Evolutionary conservation across 2,113 vertebrate genomes (phyloP), one percentile per base, ranked within the genome.

Genomic region (Sebastes schlegelii): DNA sequence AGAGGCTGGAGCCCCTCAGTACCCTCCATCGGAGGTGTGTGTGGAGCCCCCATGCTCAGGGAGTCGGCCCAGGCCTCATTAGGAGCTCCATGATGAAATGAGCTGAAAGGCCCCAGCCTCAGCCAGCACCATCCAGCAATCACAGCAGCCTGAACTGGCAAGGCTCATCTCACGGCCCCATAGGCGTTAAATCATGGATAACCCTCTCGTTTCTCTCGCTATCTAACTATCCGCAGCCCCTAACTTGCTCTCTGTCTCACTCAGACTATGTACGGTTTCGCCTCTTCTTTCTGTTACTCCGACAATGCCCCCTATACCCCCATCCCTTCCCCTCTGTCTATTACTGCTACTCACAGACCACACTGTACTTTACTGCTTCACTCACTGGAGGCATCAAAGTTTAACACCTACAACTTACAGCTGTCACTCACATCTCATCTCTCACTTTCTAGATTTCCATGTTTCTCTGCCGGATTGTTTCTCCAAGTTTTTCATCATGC

Each of bases 101-200:
- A 93, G 90, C 88, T 95, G 95, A 95, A 96, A 96, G 93, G 88
- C 84, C 90, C 86, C 68, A 80, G 84, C 60, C 80, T 89, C 55
- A 78, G 80, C 75, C 79, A 86, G 86, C 84, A 86, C n/a, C 85
- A 92, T 86, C 84, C 78, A 86, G 92, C 92, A 94, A 94, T 94
- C 91, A 92, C 92, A 91, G 93, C 87, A 87, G 83, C 80, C 80
- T 83, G 90, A 91, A 89, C 90, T 83, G 90, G 81, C 91, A 74
- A 89, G 86, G 92, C 87, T 92, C 90, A 91, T 94, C 94, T 92
- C 91, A 82, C 21, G 72, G 91, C 93, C 92, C 90, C 91, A 91
- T 34, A 93, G 90, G 89, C 85, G 80, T 86, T 95, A 94, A 96
- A 95, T 95, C 94, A 95, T 95, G 91, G 91, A 96, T 95, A 92